A percentile compares a stretch with the other conserved stretches of the same genome.
phyloP scores from a whole-genome alignment of 2,888 invertebrate species.

The Aleiodes leptofemur region DNA sequence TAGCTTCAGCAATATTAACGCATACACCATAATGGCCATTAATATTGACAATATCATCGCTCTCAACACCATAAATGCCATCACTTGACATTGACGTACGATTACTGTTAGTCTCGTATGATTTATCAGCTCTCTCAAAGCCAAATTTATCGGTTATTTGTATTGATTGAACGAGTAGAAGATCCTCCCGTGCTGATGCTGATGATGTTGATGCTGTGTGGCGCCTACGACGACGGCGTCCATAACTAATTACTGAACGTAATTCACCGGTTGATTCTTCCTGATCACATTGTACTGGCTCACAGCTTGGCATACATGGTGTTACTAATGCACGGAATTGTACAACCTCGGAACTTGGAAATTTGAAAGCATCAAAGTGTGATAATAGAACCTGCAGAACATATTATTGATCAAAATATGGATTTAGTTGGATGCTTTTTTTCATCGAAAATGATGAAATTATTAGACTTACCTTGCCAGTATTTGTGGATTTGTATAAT shows the following conservation, averaged over 20 bases:
- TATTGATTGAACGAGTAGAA: conserved; percentile 92
- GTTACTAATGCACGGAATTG: conserved; percentile 97
- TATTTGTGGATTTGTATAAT: conserved; percentile 87
- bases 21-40: conserved; percentile 77
- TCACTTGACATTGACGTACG: conserved; percentile 78
- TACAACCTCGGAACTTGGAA: conserved; percentile 95
- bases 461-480: conserved; percentile 82
- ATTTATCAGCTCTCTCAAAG: conserved; percentile 80
- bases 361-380: conserved; percentile 97
- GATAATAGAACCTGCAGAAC: conserved; percentile 85
- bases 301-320: conserved; percentile 94
- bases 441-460: too few relatives aligned
- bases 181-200: conserved; percentile 83
- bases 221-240: conserved; percentile 85
- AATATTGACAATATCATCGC: conserved; percentile 76
- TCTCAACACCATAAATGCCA: conserved; percentile 82
- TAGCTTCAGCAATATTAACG: conserved; percentile 87
- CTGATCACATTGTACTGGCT: conserved; percentile 92
- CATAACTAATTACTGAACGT: conserved; percentile 89
- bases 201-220: conserved; percentile 75
- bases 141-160: conserved; percentile 95
- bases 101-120: conserved; percentile 71
- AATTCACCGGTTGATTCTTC: conserved; percentile 89
- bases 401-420: neutral
- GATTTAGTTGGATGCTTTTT: neutral